phyloP scores from a whole-genome alignment of 2,113 vertebrate genomes.

The Echinops telfairi region DNA sequence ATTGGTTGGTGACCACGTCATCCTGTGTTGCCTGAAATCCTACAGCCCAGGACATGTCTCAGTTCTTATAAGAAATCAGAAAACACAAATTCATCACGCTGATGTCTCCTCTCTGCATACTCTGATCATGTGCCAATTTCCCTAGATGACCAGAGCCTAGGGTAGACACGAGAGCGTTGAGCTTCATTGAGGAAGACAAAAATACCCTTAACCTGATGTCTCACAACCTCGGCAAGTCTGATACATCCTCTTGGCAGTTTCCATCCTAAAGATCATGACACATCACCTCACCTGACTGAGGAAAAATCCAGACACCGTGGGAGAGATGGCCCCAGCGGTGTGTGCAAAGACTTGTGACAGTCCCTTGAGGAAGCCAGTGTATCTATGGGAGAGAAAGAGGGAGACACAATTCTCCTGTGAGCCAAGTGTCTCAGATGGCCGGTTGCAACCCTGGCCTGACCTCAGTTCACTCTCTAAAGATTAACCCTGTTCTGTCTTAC shows the following conservation, averaged over 20 bases:
- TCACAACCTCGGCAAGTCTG: too few species aligned
- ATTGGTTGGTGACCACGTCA: neutral
- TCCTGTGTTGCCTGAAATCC: neutral
- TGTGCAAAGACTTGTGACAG: slow-evolving; percentile 44
- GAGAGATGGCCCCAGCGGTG: slow-evolving; percentile 50
- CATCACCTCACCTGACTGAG: slow-evolving; percentile 62
- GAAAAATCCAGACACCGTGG: slow-evolving; percentile 53
- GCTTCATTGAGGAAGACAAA: neutral
- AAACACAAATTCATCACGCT: too few species aligned
- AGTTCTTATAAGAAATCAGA: neutral
- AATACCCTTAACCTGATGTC: neutral
- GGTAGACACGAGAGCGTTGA: neutral
- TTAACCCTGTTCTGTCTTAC: neutral
- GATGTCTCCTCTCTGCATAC: neutral
- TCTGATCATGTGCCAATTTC: neutral
- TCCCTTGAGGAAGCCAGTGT: slow-evolving; percentile 67
- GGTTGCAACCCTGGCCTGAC: too few species aligned
- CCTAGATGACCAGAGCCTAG: neutral
- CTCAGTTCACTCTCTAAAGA: neutral
- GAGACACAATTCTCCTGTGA: neutral
- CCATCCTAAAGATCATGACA: neutral
- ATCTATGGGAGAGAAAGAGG: slow-evolving; percentile 33
- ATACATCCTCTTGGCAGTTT: neutral
- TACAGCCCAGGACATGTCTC: neutral
- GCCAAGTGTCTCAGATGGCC: neutral